These are phyloP conservation scores for Thalpophila matura DNA, from an alignment of 2,888 invertebrate genomes.

Conservation along the genomic window DNA sequence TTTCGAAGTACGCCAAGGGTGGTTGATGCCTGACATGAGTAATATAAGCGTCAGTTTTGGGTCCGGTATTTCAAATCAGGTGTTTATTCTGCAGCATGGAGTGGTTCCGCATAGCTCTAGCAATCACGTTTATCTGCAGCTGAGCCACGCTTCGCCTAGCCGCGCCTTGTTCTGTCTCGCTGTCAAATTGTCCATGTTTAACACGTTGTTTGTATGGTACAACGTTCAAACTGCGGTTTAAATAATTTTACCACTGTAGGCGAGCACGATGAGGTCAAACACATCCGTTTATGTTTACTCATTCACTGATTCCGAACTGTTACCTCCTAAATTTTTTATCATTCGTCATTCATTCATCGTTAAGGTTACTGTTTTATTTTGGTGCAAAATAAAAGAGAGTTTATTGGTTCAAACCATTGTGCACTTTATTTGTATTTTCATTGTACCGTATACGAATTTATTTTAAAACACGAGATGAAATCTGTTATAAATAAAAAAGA, in stretches of 20 bases:
- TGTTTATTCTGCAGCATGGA: constrained; percentile 46
- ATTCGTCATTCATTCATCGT: constrained; percentile 19
- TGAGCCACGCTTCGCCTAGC: constrained; percentile 52
- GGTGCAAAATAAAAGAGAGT: constrained; percentile 17
- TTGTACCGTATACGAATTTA: background rate
- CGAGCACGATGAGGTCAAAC: constrained; percentile 20
- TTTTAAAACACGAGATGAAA: constrained; percentile 23
- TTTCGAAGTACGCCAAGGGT: background rate
- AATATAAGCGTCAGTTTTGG: constrained; percentile 27
- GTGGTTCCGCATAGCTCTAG: constrained; percentile 61
- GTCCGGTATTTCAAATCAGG: constrained; percentile 51
- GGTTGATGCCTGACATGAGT: constrained; percentile 1
- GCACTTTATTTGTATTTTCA: constrained; percentile 15
- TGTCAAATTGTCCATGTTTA: constrained; percentile 66
- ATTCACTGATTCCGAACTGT: constrained; percentile 4
- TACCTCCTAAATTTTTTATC: constrained; percentile 8
- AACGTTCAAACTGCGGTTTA: constrained; percentile 42
- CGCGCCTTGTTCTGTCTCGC: constrained; percentile 53
- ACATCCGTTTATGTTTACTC: constrained; percentile 15
- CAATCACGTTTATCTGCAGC: constrained; percentile 67
- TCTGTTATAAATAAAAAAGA: constrained; percentile 42
- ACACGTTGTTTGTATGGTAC: constrained; percentile 50
- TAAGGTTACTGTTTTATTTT: constrained; percentile 21
- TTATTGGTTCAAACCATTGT: constrained; percentile 21
- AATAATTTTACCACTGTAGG: constrained; percentile 39